Conservation (phyloP, 2,888 invertebrate species). For the Heteromyza rotundicornis region DNA sequence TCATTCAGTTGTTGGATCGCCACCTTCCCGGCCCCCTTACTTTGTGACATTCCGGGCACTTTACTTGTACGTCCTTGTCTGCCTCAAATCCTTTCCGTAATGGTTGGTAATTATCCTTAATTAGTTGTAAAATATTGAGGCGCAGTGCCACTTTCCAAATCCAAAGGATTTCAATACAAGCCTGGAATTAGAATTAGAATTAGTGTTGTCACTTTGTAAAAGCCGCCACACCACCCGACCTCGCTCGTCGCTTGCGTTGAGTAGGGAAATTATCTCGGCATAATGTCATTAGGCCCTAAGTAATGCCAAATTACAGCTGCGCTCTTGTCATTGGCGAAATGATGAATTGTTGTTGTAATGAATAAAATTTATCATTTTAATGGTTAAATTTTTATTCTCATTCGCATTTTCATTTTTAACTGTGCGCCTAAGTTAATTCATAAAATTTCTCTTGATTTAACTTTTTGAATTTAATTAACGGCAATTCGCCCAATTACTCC, state of each 20-base stretch:
- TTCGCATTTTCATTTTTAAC: too few relatives aligned
- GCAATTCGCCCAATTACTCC: too few relatives aligned
- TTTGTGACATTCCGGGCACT: too few relatives aligned
- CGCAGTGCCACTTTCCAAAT: not conserved
- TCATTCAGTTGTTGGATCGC: too few relatives aligned
- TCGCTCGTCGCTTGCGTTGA: not conserved
- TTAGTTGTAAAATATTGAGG: constrained; percentile 45
- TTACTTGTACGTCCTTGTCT: too few relatives aligned
- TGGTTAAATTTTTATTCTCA: not conserved
- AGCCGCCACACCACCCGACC: not conserved
- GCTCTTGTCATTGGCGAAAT: not conserved
- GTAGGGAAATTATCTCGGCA: constrained; percentile 35
- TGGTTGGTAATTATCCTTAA: constrained; percentile 43
- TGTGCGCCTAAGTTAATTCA: not conserved
- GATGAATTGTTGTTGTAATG: constrained; percentile 5
- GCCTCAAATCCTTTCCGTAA: constrained; percentile 29
- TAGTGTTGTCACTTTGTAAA: not conserved
- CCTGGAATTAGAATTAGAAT: too few relatives aligned
- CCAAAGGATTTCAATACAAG: not conserved
- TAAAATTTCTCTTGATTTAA: too few relatives aligned
- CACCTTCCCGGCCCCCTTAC: too few relatives aligned
- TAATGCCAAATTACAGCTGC: constrained; percentile 2
- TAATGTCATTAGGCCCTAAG: constrained; percentile 1
- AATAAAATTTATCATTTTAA: not conserved
- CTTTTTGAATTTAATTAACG: not conserved